phyloP scores from a whole-genome alignment of 2,113 vertebrate species.

The Oncorhynchus gorbuscha region DNA sequence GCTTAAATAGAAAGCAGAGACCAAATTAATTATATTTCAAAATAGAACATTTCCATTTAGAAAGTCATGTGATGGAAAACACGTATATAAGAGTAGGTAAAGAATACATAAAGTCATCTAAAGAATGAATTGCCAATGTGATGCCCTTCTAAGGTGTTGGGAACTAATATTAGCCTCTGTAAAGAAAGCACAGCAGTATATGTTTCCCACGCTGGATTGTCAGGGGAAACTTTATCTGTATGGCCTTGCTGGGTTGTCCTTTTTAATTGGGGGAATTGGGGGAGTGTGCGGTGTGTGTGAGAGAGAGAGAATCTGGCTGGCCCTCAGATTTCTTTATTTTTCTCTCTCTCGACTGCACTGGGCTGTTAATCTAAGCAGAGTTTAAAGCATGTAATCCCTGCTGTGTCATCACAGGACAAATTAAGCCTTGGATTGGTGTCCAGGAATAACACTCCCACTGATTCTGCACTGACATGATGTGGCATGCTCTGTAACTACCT shows the following conservation, averaged over 20 bases:
- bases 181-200: neutral
- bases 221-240: neutral
- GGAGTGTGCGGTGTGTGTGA: slow-evolving; percentile 1
- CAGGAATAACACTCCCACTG: slow-evolving; percentile 35
- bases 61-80: neutral
- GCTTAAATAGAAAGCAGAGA: neutral
- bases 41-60: neutral
- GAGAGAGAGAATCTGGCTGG: neutral
- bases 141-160: too few relatives aligned
- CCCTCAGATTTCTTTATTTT: neutral
- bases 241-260: neutral
- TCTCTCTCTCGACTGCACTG: neutral
- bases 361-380: slow-evolving; percentile 26
- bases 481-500: too few relatives aligned
- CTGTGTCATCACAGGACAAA: slow-evolving; percentile 36
- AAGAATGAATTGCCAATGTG: too few relatives aligned
- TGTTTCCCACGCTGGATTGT: neutral
- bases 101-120: neutral
- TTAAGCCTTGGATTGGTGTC: slow-evolving; percentile 21
- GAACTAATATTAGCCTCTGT: neutral
- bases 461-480: slow-evolving; percentile 1
- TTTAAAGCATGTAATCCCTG: slow-evolving; percentile 33
- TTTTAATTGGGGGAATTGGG: neutral
- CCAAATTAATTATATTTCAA: neutral
- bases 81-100: neutral